Conservation (phyloP, 2,888 invertebrate species). For the Helleia helle region DNA sequence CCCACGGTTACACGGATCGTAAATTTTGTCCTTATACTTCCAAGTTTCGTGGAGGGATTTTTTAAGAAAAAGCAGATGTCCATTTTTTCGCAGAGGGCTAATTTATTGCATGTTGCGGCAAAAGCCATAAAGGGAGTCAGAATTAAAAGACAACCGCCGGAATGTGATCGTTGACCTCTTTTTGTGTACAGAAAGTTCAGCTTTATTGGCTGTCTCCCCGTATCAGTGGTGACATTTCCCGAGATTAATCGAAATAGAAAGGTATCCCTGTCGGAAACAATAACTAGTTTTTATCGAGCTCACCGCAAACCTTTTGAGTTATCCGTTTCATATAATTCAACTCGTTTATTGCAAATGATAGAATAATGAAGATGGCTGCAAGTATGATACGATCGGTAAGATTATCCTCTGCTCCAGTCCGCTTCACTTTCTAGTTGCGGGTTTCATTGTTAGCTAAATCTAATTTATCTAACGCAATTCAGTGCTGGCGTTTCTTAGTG, state of each 20-base stretch:
- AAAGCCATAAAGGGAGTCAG: constrained; percentile 50
- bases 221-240: constrained; percentile 1
- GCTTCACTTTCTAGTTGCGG: constrained; percentile 62
- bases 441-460: constrained; percentile 52
- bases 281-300: neutral
- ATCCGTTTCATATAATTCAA: constrained; percentile 19
- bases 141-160: constrained; percentile 46
- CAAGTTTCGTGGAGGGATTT: constrained; percentile 45
- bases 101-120: constrained; percentile 61
- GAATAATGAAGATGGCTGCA: constrained; percentile 55
- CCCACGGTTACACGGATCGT: constrained; percentile 66
- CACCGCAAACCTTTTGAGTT: neutral
- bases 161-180: constrained; percentile 45
- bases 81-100: constrained; percentile 62
- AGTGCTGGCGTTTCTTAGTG: constrained; percentile 30
- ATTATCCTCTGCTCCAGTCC: constrained; percentile 48
- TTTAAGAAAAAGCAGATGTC: constrained; percentile 62
- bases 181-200: constrained; percentile 29
- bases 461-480: constrained; percentile 58
- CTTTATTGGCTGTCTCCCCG: constrained; percentile 20
- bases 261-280: constrained; percentile 8
- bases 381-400: constrained; percentile 58
- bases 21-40: constrained; percentile 70
- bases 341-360: constrained; percentile 51
- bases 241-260: constrained; percentile 4